A percentile compares a stretch with the other conserved stretches of the same genome.
These are phyloP conservation scores for Amphilophus citrinellus DNA, from an alignment of 2,113 vertebrate species.

Conservation along the genomic window DNA sequence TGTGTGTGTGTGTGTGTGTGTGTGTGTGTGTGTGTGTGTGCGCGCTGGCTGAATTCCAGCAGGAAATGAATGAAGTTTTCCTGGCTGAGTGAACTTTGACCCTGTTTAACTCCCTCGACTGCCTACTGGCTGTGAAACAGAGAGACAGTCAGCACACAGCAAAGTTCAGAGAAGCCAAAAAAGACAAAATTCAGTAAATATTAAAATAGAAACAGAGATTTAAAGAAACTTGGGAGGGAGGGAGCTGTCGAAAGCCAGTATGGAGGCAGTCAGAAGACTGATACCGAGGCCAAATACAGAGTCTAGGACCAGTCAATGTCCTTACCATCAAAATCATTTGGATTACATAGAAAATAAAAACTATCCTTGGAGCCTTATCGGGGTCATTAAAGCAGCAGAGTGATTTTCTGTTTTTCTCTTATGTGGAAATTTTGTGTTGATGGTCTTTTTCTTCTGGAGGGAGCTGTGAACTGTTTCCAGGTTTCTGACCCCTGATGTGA, in stretches of 20 bases:
- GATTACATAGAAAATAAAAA: not conserved
- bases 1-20: conserved; percentile 29
- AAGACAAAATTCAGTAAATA: not conserved
- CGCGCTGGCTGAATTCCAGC: conserved; percentile 20
- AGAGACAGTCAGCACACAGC: not conserved
- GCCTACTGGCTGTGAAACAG: not conserved
- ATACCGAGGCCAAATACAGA: not conserved
- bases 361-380: rapidly evolving
- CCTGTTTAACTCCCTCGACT: not conserved
- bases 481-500: not conserved
- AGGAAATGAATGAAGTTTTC: conserved; percentile 49
- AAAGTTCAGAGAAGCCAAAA: not conserved
- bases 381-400: not conserved
- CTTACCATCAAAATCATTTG: not conserved
- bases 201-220: not conserved
- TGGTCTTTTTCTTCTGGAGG: not conserved
- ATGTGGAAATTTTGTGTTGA: not conserved
- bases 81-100: conserved; percentile 44
- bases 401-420: not conserved
- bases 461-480: not conserved
- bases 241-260: no score
- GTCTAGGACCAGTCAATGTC: not conserved
- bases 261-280: not conserved
- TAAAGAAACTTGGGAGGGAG: no score
- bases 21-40: not conserved